A percentile compares a stretch with the other conserved stretches of the same genome.
These are phyloP conservation scores for Thymelicus acteon DNA, from an alignment of 2,888 invertebrate species.

Conservation along the genomic window DNA sequence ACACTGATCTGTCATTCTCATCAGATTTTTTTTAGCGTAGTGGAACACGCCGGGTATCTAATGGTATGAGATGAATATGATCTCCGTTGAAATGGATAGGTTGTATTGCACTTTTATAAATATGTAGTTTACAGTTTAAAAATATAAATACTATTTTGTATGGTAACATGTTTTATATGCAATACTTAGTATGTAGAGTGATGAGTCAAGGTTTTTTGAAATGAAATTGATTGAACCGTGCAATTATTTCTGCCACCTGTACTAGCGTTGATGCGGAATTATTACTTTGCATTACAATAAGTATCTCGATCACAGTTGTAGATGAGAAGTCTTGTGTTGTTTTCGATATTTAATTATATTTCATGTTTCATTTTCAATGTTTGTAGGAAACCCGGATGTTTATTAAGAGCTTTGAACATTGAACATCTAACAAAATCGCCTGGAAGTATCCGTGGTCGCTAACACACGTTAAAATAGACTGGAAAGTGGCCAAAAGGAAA, in stretches of 20 bases:
- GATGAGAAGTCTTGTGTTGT: not conserved
- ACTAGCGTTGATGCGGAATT: not conserved
- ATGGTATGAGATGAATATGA: no score
- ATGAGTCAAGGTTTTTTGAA: slow-evolving; percentile 4
- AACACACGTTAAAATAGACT: slow-evolving; percentile 33
- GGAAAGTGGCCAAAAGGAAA: slow-evolving; percentile 28
- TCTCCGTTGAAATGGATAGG: no score
- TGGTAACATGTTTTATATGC: no score
- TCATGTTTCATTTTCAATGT: not conserved
- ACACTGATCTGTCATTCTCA: no score
- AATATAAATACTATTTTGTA: no score
- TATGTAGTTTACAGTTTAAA: no score
- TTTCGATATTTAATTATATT: not conserved
- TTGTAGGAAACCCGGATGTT: not conserved
- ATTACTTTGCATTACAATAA: not conserved
- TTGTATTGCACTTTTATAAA: no score
- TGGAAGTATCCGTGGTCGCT: slow-evolving; percentile 22
- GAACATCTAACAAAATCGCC: slow-evolving; percentile 19
- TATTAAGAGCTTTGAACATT: not conserved
- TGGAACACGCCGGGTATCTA: no score
- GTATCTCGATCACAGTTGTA: not conserved
- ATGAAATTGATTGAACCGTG: slow-evolving; percentile 7
- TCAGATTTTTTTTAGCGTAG: no score
- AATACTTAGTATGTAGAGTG: not conserved
- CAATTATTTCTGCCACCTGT: not conserved